Conservation (phyloP, 2,113 vertebrate species). For the Menura novaehollandiae region DNA sequence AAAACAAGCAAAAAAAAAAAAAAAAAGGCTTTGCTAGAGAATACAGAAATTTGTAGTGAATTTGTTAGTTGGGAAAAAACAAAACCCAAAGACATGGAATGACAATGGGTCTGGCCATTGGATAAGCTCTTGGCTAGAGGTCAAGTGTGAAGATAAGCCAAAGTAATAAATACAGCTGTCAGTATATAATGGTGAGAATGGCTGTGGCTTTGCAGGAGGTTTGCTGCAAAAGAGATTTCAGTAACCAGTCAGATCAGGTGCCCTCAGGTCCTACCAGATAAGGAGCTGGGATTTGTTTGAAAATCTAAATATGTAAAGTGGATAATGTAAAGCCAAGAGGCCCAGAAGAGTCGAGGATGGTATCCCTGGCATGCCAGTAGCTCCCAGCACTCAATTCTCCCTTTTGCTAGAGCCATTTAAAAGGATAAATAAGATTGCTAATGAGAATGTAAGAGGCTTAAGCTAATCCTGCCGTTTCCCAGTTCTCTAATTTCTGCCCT, state of each 20-base stretch:
- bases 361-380: background rate
- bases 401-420: background rate
- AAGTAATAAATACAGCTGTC: background rate
- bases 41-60: background rate
- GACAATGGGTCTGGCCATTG: fast-evolving
- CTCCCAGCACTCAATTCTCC: background rate
- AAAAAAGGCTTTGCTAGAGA: background rate
- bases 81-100: background rate
- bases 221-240: background rate
- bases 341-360: background rate
- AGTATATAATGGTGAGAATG: background rate
- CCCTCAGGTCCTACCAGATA: background rate
- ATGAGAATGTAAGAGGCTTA: background rate
- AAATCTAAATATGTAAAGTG: background rate
- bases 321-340: background rate
- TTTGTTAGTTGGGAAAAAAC: background rate
- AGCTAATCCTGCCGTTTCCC: background rate
- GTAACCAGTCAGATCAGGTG: background rate
- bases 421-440: background rate
- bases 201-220: background rate
- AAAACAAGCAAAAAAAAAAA: background rate
- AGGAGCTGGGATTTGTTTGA: background rate
- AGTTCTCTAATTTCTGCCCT: background rate
- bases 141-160: background rate
- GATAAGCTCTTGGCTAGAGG: background rate